Evolutionary conservation across 2,113 vertebrate genomes (phyloP).

Genomic region (Cyprinus carpio): DNA sequence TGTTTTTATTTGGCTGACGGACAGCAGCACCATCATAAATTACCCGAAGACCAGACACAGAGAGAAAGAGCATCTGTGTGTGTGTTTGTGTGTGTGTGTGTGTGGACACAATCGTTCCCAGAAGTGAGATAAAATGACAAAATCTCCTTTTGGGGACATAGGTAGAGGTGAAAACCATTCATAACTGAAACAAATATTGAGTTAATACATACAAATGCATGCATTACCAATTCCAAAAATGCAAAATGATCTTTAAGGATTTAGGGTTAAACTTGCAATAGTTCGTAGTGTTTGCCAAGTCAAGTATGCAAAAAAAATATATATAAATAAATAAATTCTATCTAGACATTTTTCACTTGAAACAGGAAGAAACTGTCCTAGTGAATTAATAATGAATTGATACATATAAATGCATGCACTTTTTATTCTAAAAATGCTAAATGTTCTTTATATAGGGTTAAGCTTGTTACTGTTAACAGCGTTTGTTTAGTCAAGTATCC

Average conservation of each 20-base stretch:
- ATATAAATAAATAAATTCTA: not conserved
- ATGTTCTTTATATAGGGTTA: not conserved
- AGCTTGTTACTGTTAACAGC: not conserved
- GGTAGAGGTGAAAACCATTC: not conserved
- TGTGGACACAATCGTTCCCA: not conserved
- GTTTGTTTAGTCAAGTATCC: not conserved
- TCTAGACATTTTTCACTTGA: not conserved
- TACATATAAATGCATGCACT: not conserved
- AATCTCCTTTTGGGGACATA: not conserved
- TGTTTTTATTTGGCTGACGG: conserved; percentile 69
- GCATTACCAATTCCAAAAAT: not conserved
- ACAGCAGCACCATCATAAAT: conserved; percentile 66
- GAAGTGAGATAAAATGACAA: not conserved
- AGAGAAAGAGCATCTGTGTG: not conserved
- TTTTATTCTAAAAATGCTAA: not conserved
- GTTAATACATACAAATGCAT: not conserved
- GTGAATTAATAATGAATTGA: too few species aligned
- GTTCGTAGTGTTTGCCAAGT: not conserved
- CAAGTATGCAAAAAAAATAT: not conserved
- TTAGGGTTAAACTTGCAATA: not conserved
- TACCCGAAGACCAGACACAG: conserved; percentile 58
- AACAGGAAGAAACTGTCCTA: not conserved
- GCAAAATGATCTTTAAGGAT: not conserved
- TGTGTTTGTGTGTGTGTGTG: not conserved
- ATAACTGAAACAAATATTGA: not conserved